Conservation (phyloP, 2,888 invertebrate species). For the Pristionchus arcanus region DNA sequence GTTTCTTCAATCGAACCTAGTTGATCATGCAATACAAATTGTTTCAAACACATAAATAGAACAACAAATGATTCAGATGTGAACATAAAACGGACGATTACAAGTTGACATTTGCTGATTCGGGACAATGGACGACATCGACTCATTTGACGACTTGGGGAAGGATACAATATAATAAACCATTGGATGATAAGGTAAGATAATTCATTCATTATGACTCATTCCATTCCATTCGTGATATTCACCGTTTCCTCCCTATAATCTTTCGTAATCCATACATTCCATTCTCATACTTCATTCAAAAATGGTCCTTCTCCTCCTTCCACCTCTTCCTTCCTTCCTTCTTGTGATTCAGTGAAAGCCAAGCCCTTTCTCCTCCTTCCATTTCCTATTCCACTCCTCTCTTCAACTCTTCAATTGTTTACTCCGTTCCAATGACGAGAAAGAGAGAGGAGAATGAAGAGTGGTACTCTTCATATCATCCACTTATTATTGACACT, state of each 20-base stretch:
- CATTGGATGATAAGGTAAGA: slow-evolving; percentile 69
- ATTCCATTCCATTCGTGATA: slow-evolving; percentile 25
- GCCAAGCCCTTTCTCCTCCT: slow-evolving; percentile 19
- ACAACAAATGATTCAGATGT: slow-evolving; percentile 54
- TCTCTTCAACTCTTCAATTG: slow-evolving; percentile 21
- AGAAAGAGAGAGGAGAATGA: background rate
- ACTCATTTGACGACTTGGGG: slow-evolving; percentile 78
- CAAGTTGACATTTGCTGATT: slow-evolving; percentile 78
- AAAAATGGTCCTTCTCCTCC: background rate
- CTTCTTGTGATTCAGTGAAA: slow-evolving; percentile 13
- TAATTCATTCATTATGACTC: too few relatives aligned
- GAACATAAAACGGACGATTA: slow-evolving; percentile 75
- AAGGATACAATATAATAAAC: slow-evolving; percentile 71
- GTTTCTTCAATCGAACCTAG: background rate
- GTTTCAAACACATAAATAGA: background rate
- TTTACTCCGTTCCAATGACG: slow-evolving; percentile 33
- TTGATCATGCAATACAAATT: background rate
- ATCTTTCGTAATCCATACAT: slow-evolving; percentile 26
- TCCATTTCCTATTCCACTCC: slow-evolving; percentile 39
- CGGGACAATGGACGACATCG: slow-evolving; percentile 73
- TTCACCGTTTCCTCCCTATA: slow-evolving; percentile 21
- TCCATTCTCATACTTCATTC: slow-evolving; percentile 31
- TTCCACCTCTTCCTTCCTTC: background rate
- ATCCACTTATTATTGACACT: slow-evolving; percentile 4
- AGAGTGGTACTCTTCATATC: slow-evolving; percentile 3